phyloP scores from a whole-genome alignment of 2,888 invertebrate genomes.

The Xestia c-nigrum region DNA sequence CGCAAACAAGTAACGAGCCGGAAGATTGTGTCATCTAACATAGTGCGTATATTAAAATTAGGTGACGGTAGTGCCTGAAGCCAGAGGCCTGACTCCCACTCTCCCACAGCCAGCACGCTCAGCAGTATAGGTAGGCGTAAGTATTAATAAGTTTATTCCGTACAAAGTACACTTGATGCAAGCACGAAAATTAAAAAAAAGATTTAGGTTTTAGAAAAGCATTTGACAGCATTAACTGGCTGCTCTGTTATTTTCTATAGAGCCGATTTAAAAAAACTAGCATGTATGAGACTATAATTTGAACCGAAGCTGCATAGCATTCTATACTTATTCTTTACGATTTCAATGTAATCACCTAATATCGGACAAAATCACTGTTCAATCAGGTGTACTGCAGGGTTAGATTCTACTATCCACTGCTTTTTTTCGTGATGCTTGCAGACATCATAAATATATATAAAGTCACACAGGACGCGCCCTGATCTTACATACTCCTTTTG shows the following conservation, averaged over 20 bases:
- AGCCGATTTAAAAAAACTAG: background rate
- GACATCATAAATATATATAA: background rate
- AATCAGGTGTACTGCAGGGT: slow-evolving; percentile 12
- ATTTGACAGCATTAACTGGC: background rate
- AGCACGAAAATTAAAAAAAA: background rate
- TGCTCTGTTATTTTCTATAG: too few species aligned
- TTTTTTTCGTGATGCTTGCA: background rate
- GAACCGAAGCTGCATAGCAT: background rate
- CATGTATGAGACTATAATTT: background rate
- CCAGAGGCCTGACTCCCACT: too few species aligned
- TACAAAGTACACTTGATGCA: background rate
- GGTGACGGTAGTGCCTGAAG: too few species aligned
- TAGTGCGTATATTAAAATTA: too few species aligned
- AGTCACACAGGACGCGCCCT: background rate
- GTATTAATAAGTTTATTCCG: too few species aligned
- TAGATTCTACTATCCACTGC: background rate
- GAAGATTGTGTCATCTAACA: too few species aligned
- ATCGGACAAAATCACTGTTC: background rate
- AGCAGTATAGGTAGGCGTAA: too few species aligned
- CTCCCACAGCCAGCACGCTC: too few species aligned
- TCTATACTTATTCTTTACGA: background rate
- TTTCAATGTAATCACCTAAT: background rate
- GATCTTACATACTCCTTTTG: background rate
- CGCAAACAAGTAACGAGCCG: too few species aligned
- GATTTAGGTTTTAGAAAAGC: background rate